Evolutionary conservation across 2,888 invertebrate species (phyloP), one percentile per base, ranked within the genome.

Genomic region (Biston betularia): DNA sequence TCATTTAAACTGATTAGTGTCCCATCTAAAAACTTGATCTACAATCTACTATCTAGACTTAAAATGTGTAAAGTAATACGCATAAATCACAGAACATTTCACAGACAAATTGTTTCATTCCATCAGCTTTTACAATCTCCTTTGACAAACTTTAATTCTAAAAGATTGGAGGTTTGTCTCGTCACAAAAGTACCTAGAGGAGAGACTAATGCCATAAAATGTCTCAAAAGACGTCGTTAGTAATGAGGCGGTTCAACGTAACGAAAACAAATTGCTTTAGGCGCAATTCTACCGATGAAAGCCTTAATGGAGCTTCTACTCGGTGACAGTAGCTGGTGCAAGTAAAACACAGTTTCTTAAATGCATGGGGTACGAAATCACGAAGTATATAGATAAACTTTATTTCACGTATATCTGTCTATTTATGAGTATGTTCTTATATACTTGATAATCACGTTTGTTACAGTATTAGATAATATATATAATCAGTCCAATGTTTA

Each of bases 221-320:
- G 72, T 70, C 59, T 63, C 71, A 68, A 69, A 73, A 73, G 73
- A 73, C 71, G 63, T 74, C 70, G 75, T 74, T 75, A 79, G 75
- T 79, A 81, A 81, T 76, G 76, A 77, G 73, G 75, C 73, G 72
- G 69, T 81, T 78, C 73, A 78, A 77, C 75, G 75, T 74, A 77
- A 80, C 73, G 77, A 77, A 79, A 79, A 82, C 74, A 79, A 81
- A 83, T 82, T 81, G 78, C 78, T 80, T 75, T 72, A 79, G 75
- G 70, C 75, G 63, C 70, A 77, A 76, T 77, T 75, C 75, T 76
- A 66, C 63, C 75, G 75, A 76, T 77, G 76, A 80, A 82, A 79
- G 75, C 77, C 70, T 74, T 54, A 24, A 24, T 6, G 24, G 8
- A 3, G 14, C 1, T 24, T 6, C 1, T 8, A 54, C 42, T 24